Percentiles rank a stretch among this genome's conserved stretches.
Evolutionary conservation across 1,140 invertebrate genomes (phyloP).

Genomic region (Triops cancriformis): DNA sequence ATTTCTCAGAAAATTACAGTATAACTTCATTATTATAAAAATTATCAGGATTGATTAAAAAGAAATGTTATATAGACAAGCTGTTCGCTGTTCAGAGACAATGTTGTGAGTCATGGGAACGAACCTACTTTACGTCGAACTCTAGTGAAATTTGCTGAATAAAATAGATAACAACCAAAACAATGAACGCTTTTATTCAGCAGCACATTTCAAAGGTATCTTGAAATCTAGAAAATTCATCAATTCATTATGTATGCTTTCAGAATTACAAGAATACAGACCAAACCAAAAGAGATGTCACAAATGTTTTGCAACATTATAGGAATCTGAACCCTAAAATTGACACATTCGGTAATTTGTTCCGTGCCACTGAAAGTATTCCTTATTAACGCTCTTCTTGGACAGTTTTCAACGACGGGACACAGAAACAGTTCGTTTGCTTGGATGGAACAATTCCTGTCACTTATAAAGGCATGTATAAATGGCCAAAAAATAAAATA

Average conservation of each 20-base stretch:
- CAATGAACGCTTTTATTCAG: background rate
- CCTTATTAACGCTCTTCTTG: constrained; percentile 28
- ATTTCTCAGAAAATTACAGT: too few species aligned
- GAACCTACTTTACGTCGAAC: background rate
- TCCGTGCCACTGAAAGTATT: constrained; percentile 18
- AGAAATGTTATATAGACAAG: too few species aligned
- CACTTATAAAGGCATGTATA: constrained; percentile 63
- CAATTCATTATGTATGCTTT: background rate
- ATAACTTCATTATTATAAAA: too few species aligned
- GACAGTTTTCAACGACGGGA: constrained; percentile 85
- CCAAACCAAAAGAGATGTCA: constrained; percentile 61
- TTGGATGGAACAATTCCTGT: constrained; percentile 89
- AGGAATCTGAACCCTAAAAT: constrained; percentile 55
- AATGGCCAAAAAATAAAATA: too few species aligned
- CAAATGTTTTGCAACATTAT: constrained; percentile 59
- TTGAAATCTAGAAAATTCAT: background rate
- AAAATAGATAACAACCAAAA: background rate
- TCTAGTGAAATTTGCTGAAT: background rate
- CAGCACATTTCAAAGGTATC: background rate
- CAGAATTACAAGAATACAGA: constrained; percentile 50
- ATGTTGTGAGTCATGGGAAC: background rate
- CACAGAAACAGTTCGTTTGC: constrained; percentile 67
- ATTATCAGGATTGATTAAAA: too few species aligned
- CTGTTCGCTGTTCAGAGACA: background rate
- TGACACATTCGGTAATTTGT: constrained; percentile 53